Conservation (phyloP, 2,113 vertebrate species). For the Pipa parva region DNA sequence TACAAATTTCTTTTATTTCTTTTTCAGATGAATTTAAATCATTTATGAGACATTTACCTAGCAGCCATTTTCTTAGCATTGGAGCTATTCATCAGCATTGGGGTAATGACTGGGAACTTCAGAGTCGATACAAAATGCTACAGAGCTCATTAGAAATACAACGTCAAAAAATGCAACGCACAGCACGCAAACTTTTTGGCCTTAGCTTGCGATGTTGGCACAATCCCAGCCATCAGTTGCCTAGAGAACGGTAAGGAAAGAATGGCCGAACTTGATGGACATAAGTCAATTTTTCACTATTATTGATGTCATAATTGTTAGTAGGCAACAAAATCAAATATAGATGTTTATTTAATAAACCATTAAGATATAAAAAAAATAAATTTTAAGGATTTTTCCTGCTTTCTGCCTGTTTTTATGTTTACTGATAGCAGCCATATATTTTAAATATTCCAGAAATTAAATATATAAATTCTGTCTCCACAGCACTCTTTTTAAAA, state of each 20-base stretch:
- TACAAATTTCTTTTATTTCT: conserved; percentile 5
- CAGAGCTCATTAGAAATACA: conserved; percentile 89
- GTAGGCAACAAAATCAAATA: no score
- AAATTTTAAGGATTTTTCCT: no score
- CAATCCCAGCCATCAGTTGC: conserved; percentile 98
- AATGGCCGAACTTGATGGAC: no score
- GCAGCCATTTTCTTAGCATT: conserved; percentile 93
- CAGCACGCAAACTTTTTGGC: conserved; percentile 93
- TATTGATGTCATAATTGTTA: no score
- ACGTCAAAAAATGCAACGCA: conserved; percentile 89
- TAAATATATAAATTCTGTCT: no score
- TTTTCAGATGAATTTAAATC: conserved; percentile 93
- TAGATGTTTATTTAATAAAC: no score
- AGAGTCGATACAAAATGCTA: conserved; percentile 91
- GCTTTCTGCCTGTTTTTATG: no score
- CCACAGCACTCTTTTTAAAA: no score
- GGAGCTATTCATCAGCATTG: conserved; percentile 96
- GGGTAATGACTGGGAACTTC: conserved; percentile 98
- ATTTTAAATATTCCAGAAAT: no score
- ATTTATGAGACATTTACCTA: conserved; percentile 93
- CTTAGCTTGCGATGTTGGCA: conserved; percentile 95
- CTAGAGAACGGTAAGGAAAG: conserved; percentile 94
- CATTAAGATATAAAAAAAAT: no score
- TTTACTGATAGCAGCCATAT: no score
- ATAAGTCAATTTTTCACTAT: no score